Conservation (phyloP, 2,888 invertebrate genomes). For the Drosophila formosana region DNA sequence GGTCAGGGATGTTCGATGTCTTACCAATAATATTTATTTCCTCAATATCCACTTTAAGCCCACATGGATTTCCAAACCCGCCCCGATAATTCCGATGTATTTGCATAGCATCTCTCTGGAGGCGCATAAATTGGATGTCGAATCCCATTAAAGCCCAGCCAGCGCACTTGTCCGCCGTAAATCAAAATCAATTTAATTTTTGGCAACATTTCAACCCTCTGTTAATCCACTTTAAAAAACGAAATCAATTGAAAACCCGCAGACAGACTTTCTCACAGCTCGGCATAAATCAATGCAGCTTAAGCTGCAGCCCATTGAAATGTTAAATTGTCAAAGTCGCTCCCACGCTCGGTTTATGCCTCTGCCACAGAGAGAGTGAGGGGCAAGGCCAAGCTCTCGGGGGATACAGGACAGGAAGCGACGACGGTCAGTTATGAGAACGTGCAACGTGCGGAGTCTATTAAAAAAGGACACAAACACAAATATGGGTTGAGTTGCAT, state of each 20-base stretch:
- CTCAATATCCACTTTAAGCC: constrained; percentile 24
- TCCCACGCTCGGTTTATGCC: constrained; percentile 58
- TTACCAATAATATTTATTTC: constrained; percentile 12
- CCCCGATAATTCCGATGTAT: constrained; percentile 35
- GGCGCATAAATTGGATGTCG: constrained; percentile 41
- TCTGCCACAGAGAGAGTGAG: constrained; percentile 26
- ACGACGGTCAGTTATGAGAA: constrained; percentile 45
- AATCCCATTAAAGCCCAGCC: constrained; percentile 30
- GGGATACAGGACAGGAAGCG: constrained; percentile 71
- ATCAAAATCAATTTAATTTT: constrained; percentile 69
- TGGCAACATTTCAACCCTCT: constrained; percentile 43
- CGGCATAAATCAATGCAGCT: constrained; percentile 69
- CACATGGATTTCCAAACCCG: constrained; percentile 38
- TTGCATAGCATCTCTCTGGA: constrained; percentile 26
- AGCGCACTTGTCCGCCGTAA: constrained; percentile 68
- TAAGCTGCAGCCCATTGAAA: constrained; percentile 42
- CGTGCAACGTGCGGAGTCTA: constrained; percentile 2
- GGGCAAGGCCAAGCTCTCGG: constrained; percentile 64
- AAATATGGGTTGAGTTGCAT: constrained; percentile 55
- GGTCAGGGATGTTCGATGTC: background rate
- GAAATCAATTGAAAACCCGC: constrained; percentile 71
- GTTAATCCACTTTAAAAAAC: constrained; percentile 46
- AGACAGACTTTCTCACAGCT: constrained; percentile 57
- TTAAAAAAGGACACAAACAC: constrained; percentile 42
- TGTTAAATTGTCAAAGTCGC: constrained; percentile 37